Conservation (phyloP, 2,113 vertebrate species). For the Clarias gariepinus region DNA sequence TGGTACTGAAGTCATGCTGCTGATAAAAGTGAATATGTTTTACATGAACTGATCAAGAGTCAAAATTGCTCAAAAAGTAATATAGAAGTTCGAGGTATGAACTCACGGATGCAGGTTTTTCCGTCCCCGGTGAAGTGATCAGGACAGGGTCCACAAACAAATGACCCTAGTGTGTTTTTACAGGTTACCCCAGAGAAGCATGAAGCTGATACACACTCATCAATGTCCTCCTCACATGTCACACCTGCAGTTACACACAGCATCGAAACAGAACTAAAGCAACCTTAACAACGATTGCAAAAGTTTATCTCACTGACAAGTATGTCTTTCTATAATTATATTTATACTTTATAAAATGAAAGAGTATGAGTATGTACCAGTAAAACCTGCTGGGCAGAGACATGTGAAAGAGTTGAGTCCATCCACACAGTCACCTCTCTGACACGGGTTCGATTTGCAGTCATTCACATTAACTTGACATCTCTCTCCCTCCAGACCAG, state of each 20-base stretch:
- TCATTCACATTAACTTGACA: slow-evolving; percentile 78
- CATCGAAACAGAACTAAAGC: not conserved
- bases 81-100: not conserved
- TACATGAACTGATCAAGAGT: not conserved
- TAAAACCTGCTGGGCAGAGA: slow-evolving; percentile 78
- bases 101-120: slow-evolving; percentile 70
- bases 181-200: slow-evolving; percentile 80
- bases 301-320: not conserved
- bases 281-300: not conserved
- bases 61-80: not conserved
- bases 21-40: not conserved
- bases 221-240: slow-evolving; percentile 82
- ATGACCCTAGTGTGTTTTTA: slow-evolving; percentile 82
- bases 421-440: slow-evolving; percentile 77
- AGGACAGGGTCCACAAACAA: slow-evolving; percentile 81
- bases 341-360: not conserved
- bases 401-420: slow-evolving; percentile 78
- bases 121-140: slow-evolving; percentile 77
- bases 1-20: not conserved
- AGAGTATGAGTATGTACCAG: slow-evolving; percentile 69
- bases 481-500: slow-evolving; percentile 75
- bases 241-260: slow-evolving; percentile 67
- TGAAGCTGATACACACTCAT: slow-evolving; percentile 79
- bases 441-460: slow-evolving; percentile 81
- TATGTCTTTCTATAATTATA: not conserved